These are phyloP conservation scores for Gymnobelideus leadbeateri DNA, from an alignment of 2,113 vertebrate species.

Conservation along the genomic window DNA sequence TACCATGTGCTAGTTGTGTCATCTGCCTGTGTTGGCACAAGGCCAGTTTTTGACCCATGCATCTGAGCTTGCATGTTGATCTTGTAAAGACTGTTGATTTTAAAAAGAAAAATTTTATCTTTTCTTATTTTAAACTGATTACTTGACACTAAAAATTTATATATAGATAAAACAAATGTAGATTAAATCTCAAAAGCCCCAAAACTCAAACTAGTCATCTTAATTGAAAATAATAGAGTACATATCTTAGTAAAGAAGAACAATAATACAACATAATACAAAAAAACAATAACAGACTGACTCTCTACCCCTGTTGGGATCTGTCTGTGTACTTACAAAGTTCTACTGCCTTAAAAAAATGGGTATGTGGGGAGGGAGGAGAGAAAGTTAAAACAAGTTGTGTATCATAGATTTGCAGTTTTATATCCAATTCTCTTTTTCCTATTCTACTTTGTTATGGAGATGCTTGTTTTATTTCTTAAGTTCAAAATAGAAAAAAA, in stretches of 20 bases:
- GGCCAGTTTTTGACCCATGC: background rate
- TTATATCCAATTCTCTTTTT: too few relatives aligned
- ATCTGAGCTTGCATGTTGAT: background rate
- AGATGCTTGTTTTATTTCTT: too few relatives aligned
- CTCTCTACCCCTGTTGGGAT: background rate
- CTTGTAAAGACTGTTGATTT: background rate
- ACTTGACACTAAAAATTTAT: background rate
- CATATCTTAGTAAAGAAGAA: background rate
- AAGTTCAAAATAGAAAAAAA: too few relatives aligned
- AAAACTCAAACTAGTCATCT: background rate
- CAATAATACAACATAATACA: background rate
- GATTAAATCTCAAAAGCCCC: background rate
- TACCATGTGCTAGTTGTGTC: background rate
- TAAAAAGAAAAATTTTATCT: background rate
- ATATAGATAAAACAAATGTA: background rate
- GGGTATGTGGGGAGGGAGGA: too few relatives aligned
- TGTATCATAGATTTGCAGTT: too few relatives aligned
- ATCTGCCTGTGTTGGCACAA: background rate
- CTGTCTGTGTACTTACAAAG: background rate
- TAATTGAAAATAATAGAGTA: background rate
- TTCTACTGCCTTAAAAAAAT: background rate
- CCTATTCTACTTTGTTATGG: too few relatives aligned
- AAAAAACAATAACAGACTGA: background rate
- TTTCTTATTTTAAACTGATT: background rate
- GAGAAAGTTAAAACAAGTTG: too few relatives aligned